Base-by-base conservation (phyloP, 2,888 invertebrate species). In the Epsilonema sp. region DNA sequence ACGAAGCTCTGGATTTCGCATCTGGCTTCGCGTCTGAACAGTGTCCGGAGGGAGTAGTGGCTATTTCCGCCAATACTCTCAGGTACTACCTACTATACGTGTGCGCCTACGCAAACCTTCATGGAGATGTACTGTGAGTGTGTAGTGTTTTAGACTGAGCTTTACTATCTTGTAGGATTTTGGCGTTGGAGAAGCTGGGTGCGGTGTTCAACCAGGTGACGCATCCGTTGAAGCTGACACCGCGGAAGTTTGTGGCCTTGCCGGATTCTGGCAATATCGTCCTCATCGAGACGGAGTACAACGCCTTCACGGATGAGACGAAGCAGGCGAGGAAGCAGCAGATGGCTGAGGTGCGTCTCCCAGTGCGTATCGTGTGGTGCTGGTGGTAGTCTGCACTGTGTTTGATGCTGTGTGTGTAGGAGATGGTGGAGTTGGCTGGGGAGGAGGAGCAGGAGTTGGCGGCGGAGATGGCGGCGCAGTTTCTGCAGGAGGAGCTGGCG, bases 31-130 rank as follows among this genome's bases (percentile, higher is more conserved):
- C 75, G 1, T 76, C 76, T 55, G 94, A 97, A 68, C 97, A 99
- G 68, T 99, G 97, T 72, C 87, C 90, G 1, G 97, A 97, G 68
- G 97, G 97, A 55, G 89, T 97, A 56, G 97, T 97, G 1, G 97
- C 97, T 0, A 97, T 99, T 65, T 89, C 92, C 0, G 85, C 89
- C 1, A 97, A 97, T 63, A 94, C 94, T 0, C 71, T 97, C 45
- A 75, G 92, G 62, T 70, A 11, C 22, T 11, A 8, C 16, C 16
- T 8, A 16, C 31, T 31, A 11, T 31, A n/a, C n/a, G 5, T n/a
- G n/a, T n/a, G n/a, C n/a, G n/a, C n/a, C n/a, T n/a, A n/a, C n/a
- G n/a, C n/a, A n/a, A n/a, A n/a, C n/a, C 31, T 8, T 31, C 31
- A 31, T 16, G 8, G 8, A 11, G 8, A 16, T 16, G 11, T 20